A percentile compares a stretch with the other conserved stretches of the same genome.
phyloP scores from a whole-genome alignment of 2,797 vertebrate species.

The Orientallactaga sibirica region DNA sequence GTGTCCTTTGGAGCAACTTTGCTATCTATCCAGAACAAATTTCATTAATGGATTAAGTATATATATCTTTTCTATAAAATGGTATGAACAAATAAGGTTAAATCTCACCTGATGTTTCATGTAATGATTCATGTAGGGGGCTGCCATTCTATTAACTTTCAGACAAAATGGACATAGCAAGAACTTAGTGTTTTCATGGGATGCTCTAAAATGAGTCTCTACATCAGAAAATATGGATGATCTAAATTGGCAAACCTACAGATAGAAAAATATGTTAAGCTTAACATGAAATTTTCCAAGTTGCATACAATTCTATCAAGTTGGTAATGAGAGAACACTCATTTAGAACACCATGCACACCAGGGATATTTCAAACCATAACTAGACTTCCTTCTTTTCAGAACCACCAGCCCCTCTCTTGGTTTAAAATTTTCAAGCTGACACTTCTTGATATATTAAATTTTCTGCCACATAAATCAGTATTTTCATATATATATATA shows the following conservation, averaged over 20 bases:
- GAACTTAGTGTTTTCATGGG: conserved; percentile 97
- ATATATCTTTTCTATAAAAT: conserved; percentile 49
- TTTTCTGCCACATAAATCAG: conserved; percentile 2
- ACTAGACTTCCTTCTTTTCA: conserved; percentile 36
- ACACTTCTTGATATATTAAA: not conserved
- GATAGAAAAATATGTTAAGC: conserved; percentile 63
- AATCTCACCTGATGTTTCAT: conserved; percentile 97
- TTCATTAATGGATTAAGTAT: conserved; percentile 27
- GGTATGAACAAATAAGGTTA: conserved; percentile 57
- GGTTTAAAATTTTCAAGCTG: conserved; percentile 51
- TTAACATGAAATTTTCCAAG: conserved; percentile 67
- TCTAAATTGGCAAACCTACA: conserved; percentile 96
- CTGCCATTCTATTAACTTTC: conserved; percentile 95
- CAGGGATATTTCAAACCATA: conserved; percentile 47
- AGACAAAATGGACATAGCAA: conserved; percentile 98
- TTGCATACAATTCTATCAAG: conserved; percentile 41
- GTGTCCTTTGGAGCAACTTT: conserved; percentile 49
- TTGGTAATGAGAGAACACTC: conserved; percentile 25
- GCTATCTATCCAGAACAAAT: conserved; percentile 46
- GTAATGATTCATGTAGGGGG: conserved; percentile 97
- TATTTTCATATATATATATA: too few species aligned
- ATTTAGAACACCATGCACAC: conserved; percentile 60
- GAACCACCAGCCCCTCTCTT: not conserved
- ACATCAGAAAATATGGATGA: conserved; percentile 97
- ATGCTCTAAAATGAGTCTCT: conserved; percentile 95